phyloP scores from a whole-genome alignment of 1,140 invertebrate genomes.

The Lanistes nyassanus region DNA sequence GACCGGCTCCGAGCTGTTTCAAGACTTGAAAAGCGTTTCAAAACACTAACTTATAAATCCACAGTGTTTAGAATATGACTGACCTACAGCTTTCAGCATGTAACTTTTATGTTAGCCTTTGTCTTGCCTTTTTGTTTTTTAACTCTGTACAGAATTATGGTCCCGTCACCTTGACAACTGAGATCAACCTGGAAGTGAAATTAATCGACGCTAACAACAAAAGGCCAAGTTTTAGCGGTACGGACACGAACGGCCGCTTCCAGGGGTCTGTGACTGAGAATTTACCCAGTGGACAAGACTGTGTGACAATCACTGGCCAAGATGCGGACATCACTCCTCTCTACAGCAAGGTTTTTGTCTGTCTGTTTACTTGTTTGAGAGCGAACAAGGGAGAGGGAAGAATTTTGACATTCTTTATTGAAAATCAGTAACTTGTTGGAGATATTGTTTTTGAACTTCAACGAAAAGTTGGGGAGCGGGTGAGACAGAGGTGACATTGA shows the following conservation, averaged over 20 bases:
- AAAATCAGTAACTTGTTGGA: too few species aligned
- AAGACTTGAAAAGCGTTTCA: too few species aligned
- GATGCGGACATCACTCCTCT: neutral
- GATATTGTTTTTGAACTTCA: too few species aligned
- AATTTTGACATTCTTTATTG: too few species aligned
- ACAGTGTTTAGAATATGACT: too few species aligned
- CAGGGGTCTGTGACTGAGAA: slow-evolving; percentile 52
- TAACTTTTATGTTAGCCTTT: neutral
- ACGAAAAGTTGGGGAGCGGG: too few species aligned
- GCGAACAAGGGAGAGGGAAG: too few species aligned
- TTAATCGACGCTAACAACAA: slow-evolving; percentile 55
- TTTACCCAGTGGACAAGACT: slow-evolving; percentile 18
- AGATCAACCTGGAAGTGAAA: slow-evolving; percentile 47
- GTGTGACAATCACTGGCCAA: neutral
- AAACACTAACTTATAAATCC: too few species aligned
- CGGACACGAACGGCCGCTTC: slow-evolving; percentile 44
- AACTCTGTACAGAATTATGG: slow-evolving; percentile 52
- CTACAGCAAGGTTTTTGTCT: neutral
- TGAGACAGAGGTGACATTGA: too few species aligned
- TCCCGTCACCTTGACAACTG: slow-evolving; percentile 44
- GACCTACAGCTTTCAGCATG: too few species aligned
- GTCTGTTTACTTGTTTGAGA: too few species aligned
- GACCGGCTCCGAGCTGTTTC: too few species aligned
- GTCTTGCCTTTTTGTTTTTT: neutral
- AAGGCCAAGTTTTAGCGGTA: slow-evolving; percentile 51